Conservation (phyloP, 2,888 invertebrate species). For the Congeria kusceri region DNA sequence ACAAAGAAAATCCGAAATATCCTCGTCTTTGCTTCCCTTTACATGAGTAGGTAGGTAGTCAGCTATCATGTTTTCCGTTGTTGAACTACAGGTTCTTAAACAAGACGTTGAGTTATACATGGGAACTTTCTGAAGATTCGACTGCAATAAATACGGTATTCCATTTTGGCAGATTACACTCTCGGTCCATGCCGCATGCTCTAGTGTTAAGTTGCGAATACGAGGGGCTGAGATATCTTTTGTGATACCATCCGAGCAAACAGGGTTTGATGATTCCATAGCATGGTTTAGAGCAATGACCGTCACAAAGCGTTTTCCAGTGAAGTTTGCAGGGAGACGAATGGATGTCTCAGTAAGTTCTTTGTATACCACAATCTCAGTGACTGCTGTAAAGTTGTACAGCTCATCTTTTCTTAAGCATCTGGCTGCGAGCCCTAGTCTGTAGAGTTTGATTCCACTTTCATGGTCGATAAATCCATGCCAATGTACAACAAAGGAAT, state of each 20-base stretch:
- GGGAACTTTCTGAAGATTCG: slow-evolving; percentile 39
- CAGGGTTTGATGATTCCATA: slow-evolving; percentile 66
- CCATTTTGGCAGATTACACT: slow-evolving; percentile 34
- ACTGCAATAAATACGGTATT: slow-evolving; percentile 46
- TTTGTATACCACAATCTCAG: neutral
- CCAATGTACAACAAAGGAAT: slow-evolving; percentile 56
- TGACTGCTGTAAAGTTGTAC: neutral
- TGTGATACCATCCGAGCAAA: slow-evolving; percentile 73
- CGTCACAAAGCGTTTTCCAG: slow-evolving; percentile 58
- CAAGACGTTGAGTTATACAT: slow-evolving; percentile 34
- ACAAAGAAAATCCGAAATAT: slow-evolving; percentile 41
- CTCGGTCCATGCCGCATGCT: slow-evolving; percentile 44
- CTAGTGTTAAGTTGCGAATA: slow-evolving; percentile 49
- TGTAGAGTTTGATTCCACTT: slow-evolving; percentile 67
- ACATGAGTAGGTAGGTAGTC: slow-evolving; percentile 16
- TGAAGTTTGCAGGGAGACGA: slow-evolving; percentile 26
- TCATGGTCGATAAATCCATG: slow-evolving; percentile 73
- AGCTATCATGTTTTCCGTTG: neutral
- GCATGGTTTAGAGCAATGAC: slow-evolving; percentile 74
- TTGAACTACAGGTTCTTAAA: slow-evolving; percentile 18
- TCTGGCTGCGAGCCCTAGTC: slow-evolving; percentile 45
- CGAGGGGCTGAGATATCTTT: slow-evolving; percentile 62
- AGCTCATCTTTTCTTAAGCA: slow-evolving; percentile 48
- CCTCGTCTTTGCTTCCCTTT: slow-evolving; percentile 10
- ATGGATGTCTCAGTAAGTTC: slow-evolving; percentile 35